Base-by-base conservation (phyloP, 2,797 vertebrate species). In the Dicrostonyx torquatus region DNA sequence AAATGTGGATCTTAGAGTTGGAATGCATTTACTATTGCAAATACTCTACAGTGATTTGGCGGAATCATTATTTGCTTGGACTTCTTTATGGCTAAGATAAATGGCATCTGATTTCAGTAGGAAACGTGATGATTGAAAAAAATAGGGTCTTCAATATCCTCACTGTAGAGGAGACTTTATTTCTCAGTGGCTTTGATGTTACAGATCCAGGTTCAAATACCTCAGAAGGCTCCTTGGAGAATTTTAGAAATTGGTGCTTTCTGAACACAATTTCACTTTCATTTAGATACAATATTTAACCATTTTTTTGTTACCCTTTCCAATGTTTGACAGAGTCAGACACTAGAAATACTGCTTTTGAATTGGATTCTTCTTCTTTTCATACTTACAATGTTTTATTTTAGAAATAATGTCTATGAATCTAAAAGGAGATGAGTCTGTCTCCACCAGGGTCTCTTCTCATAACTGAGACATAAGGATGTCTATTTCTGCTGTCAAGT, bases 401-500 rank as follows among this genome's bases (percentile, higher is more conserved):
- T 94, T 88, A 62, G 89, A 90, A 95, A 68, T 50, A 77, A 48
- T 84, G 53, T 83, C 17, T 82, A 0, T 91, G 78, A 34, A 86
- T 90, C n/a, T 89, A 87, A 94, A 18, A 90, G 15, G 9, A 48
- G 29, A 93, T 73, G 31, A 80, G 9, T 84, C 3, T 94, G 26
- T 83, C 94, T 95, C 68, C 6, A 29, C 84, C 24, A 26, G 48
- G 14, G 45, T 90, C 10, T 55, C 66, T 34, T 84, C 48, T 55
- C 11, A 78, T 84, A 94, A 80, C 43, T 86, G 73, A 95, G 78
- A 48, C 34, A 76, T 75, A 93, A 89, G 83, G 60, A 91, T 87
- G 37, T 75, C 50, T 94, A 73, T 87, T 83, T 95, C 48, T 95
- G 31, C 40, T 95, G 78, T 89, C 89, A 93, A 93, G 31, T 14